These are phyloP conservation scores for Calycopis cecrops DNA, from an alignment of 1,140 invertebrate genomes.

Conservation along the genomic window DNA sequence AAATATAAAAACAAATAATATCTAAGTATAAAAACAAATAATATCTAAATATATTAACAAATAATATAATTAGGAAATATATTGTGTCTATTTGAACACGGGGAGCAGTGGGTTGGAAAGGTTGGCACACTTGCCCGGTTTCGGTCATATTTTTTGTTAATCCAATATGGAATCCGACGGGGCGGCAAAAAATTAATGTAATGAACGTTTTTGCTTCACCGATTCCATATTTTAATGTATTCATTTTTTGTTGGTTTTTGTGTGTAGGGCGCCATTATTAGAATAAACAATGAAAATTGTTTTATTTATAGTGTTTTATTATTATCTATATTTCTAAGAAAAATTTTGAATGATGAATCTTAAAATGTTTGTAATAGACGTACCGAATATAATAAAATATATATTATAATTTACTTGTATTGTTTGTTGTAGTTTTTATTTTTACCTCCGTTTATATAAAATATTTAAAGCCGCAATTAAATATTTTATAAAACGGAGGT, in stretches of 20 bases:
- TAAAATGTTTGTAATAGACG: too few relatives aligned
- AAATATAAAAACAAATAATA: background rate
- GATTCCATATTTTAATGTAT: slow-evolving; percentile 4
- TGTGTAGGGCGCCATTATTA: background rate
- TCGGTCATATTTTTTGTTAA: slow-evolving; percentile 2
- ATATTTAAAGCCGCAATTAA: too few relatives aligned
- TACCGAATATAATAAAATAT: too few relatives aligned
- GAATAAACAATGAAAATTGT: too few relatives aligned
- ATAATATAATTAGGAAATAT: too few relatives aligned
- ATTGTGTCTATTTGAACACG: background rate
- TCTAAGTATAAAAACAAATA: background rate
- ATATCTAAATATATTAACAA: background rate
- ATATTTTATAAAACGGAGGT: too few relatives aligned
- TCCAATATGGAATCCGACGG: slow-evolving; percentile 2
- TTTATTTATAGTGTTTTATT: too few relatives aligned
- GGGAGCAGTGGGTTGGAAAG: background rate
- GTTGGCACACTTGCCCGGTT: background rate
- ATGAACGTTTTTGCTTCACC: background rate
- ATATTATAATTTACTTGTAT: too few relatives aligned
- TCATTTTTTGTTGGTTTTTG: background rate
- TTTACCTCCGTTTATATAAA: too few relatives aligned
- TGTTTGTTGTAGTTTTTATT: too few relatives aligned
- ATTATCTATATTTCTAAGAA: too few relatives aligned
- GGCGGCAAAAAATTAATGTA: slow-evolving; percentile 6
- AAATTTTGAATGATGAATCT: too few relatives aligned